Evolutionary conservation across 2,113 vertebrate species (phyloP), one percentile per base, ranked within the genome.

Genomic region (Prinia subflava): DNA sequence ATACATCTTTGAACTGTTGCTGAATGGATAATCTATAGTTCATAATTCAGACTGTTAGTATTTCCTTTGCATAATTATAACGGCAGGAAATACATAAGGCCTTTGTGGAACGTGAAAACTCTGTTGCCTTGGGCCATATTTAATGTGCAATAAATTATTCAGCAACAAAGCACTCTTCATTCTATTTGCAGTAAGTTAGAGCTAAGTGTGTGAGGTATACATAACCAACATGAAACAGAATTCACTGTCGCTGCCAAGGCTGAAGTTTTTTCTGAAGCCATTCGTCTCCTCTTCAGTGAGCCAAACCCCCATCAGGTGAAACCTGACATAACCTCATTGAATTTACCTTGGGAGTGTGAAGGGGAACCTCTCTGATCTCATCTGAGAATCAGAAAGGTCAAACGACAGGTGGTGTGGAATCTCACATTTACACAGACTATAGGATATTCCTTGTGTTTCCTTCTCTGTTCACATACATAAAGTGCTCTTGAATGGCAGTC

Each of bases 131-230:
- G 68, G 95, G 97, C 96, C 91, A 84, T 96, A 97, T 97, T 97
- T 94, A 97, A 97, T 89, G 77, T 78, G 69, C 68, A 92, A 96
- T 98, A 97, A 98, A 98, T 98, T 98, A 98, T 98, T 98, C 95
- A 98, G 55, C 80, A 95, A 76, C 74, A 94, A 87, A 91, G 85
- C 94, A 87, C 86, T 96, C 95, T 86, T 90, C 92, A 37, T 96
- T 97, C 96, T 98, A 96, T 97, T 97, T 97, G 95, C 96, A 96
- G 95, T 87, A 94, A 96, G 94, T 91, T 94, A 92, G 88, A 96
- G 73, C 91, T 94, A 79, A 93, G 92, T 90, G 82, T 95, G 90
- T 94, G 94, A 89, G 73, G 89, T 95, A 86, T 90, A 97, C 53
- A 33, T 69, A 95, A 92, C 96, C 89, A 50, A 80, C 50, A 89